A percentile compares a stretch with the other conserved stretches of the same genome.
These are phyloP conservation scores for Hoplodrina ambigua DNA, from an alignment of 2,888 invertebrate genomes.

Conservation along the genomic window DNA sequence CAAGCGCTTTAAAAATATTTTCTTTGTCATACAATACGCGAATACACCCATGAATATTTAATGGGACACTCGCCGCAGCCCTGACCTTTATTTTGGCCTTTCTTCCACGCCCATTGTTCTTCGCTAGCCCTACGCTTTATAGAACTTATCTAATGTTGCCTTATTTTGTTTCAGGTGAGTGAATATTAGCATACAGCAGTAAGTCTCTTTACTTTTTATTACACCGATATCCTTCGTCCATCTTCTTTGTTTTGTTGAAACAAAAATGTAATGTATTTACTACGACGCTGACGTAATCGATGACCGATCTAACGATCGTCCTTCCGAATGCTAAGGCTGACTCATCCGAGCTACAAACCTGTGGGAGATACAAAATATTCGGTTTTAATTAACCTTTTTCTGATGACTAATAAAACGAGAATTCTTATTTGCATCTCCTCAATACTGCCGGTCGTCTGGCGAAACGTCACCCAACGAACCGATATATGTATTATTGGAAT, in stretches of 20 bases:
- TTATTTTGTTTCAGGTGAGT: constrained; percentile 76
- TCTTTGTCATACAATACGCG: constrained; percentile 81
- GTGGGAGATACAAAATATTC: constrained; percentile 73
- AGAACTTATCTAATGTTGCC: constrained; percentile 76
- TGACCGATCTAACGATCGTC: constrained; percentile 79
- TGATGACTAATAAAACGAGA: constrained; percentile 76
- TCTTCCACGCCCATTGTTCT: constrained; percentile 81
- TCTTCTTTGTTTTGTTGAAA: constrained; percentile 50
- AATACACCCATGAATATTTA: constrained; percentile 86
- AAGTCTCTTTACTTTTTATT: constrained; percentile 45
- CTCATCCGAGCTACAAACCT: constrained; percentile 71
- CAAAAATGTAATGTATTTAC: constrained; percentile 59
- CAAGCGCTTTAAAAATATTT: constrained; percentile 73
- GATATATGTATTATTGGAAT: constrained; percentile 45
- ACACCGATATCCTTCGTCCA: constrained; percentile 37
- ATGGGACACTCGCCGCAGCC: constrained; percentile 77
- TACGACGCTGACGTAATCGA: constrained; percentile 77
- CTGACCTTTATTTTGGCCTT: constrained; percentile 87
- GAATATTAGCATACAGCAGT: constrained; percentile 48
- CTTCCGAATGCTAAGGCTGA: constrained; percentile 72
- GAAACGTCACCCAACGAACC: constrained; percentile 26
- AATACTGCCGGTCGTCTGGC: constrained; percentile 43
- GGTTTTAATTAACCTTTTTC: constrained; percentile 79
- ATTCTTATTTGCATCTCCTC: constrained; percentile 70
- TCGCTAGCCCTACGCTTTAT: constrained; percentile 65